Evolutionary conservation across 2,113 vertebrate genomes (phyloP).

Genomic region (Mormyrus lacerda): DNA sequence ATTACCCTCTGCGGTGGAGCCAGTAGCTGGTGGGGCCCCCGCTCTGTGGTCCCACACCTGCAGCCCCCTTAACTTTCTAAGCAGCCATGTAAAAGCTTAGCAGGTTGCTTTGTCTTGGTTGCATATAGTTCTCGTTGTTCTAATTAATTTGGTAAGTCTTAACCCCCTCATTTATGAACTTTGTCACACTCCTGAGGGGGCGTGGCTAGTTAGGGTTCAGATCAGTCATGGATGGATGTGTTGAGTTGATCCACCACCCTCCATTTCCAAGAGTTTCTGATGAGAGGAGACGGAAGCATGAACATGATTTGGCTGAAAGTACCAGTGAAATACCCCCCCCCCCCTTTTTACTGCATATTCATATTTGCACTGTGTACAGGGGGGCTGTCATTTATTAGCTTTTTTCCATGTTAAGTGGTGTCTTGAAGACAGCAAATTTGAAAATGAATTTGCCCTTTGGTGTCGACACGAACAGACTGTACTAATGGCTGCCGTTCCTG

Average conservation of each 20-base stretch:
- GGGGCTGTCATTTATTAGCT: background rate
- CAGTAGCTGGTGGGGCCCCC: background rate
- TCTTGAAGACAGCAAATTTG: background rate
- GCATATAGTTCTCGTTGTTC: background rate
- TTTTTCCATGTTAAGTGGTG: background rate
- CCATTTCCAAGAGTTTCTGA: background rate
- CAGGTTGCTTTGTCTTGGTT: background rate
- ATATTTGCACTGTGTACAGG: background rate
- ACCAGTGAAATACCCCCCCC: background rate
- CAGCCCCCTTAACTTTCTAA: background rate
- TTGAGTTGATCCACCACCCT: background rate
- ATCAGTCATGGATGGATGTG: background rate
- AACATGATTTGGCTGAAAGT: background rate
- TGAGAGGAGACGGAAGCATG: no score
- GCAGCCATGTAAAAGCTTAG: background rate
- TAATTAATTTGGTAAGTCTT: background rate
- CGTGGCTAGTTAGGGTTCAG: background rate
- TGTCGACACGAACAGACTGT: background rate
- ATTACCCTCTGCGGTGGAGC: background rate
- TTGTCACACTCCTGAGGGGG: background rate
- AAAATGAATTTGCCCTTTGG: constrained; percentile 7
- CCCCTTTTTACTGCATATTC: background rate
- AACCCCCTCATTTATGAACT: background rate
- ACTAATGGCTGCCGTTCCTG: background rate
- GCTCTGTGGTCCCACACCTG: background rate